Evolutionary conservation across 2,797 vertebrate genomes (phyloP).

Genomic region (Sebastes kiyomatsui): DNA sequence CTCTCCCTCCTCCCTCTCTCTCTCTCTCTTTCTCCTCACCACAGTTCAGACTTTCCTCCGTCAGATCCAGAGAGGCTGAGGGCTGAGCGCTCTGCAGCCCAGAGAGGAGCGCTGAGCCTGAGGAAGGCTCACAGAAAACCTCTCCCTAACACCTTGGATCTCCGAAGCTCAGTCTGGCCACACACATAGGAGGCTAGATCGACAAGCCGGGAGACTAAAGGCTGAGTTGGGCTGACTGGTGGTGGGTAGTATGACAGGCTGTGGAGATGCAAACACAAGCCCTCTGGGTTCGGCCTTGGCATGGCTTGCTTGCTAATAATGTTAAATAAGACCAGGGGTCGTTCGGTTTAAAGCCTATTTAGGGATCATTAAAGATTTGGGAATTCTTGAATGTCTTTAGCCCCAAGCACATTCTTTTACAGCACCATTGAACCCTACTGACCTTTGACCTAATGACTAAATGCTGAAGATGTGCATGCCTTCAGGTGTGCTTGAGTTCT

Average conservation of each 20-base stretch:
- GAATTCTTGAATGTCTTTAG: slow-evolving; percentile 4
- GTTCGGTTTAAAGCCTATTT: background rate
- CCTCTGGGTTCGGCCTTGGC: background rate
- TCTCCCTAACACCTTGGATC: slow-evolving; percentile 65
- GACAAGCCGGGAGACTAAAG: slow-evolving; percentile 34
- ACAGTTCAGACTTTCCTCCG: slow-evolving; percentile 33
- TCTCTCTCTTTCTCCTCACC: background rate
- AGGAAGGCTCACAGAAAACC: slow-evolving; percentile 58
- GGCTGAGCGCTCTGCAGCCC: slow-evolving; percentile 26
- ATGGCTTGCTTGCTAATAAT: background rate
- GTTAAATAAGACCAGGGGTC: background rate
- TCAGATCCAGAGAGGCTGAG: slow-evolving; percentile 44
- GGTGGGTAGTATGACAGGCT: background rate
- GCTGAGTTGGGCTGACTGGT: slow-evolving; percentile 15
- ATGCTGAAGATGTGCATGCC: background rate
- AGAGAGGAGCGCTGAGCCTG: slow-evolving; percentile 31
- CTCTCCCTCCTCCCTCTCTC: background rate
- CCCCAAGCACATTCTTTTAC: background rate
- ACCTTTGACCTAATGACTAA: slow-evolving; percentile 18
- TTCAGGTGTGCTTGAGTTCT: background rate
- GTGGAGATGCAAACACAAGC: slow-evolving; percentile 1
- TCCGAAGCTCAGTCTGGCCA: slow-evolving; percentile 55
- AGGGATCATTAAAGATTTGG: background rate
- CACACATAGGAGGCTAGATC: slow-evolving; percentile 7
- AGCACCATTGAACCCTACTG: background rate